Conservation (phyloP, 2,888 invertebrate species). For the Hemithea aestivaria region DNA sequence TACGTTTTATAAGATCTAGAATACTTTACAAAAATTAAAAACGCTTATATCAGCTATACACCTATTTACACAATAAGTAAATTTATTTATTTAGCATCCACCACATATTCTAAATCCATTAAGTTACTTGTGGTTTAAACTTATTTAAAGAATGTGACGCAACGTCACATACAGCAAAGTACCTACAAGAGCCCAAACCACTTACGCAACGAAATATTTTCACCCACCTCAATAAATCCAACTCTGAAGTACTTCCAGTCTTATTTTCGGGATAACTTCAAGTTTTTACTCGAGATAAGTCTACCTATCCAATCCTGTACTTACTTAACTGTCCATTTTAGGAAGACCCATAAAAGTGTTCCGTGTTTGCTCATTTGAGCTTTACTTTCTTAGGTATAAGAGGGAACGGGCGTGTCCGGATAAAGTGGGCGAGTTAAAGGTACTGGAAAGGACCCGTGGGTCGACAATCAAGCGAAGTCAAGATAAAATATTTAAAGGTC, state of each 20-base stretch:
- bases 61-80: no score
- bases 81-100: no score
- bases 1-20: no score
- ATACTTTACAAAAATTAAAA: no score
- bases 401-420: constrained; percentile 46
- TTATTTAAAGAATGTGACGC: no score
- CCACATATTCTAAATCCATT: no score
- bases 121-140: no score
- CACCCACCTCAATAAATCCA: constrained; percentile 45
- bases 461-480: constrained; percentile 69
- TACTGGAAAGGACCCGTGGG: constrained; percentile 63
- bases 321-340: constrained; percentile 50
- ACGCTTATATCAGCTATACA: no score
- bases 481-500: constrained; percentile 77
- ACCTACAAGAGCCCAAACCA: constrained; percentile 20
- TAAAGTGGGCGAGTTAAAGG: constrained; percentile 53
- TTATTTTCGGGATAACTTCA: constrained; percentile 55
- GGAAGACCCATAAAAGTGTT: constrained; percentile 49
- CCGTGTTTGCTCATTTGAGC: constrained; percentile 44
- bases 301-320: constrained; percentile 61
- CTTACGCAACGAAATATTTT: constrained; percentile 28
- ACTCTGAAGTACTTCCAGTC: constrained; percentile 46
- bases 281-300: constrained; percentile 62
- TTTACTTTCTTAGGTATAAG: constrained; percentile 41
- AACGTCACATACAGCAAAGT: background rate